These are phyloP conservation scores for Sicus ferrugineus DNA, from an alignment of 2,888 invertebrate species.

Conservation along the genomic window DNA sequence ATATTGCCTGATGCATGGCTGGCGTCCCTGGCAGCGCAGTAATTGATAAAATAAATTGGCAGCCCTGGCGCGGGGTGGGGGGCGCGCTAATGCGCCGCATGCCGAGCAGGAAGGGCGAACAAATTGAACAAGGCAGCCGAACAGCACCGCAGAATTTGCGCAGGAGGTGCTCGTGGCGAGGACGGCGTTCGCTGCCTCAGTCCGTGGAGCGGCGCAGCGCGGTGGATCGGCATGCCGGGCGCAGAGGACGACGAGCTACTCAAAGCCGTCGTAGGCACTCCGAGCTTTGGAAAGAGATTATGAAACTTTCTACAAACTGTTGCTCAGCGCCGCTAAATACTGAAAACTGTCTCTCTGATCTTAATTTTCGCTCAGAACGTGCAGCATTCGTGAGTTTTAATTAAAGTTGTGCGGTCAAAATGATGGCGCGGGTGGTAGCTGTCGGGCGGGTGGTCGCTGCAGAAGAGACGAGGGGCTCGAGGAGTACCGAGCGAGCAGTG, in stretches of 20 bases:
- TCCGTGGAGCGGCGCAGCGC: neutral
- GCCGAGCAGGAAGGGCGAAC: slow-evolving; percentile 28
- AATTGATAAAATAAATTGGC: slow-evolving; percentile 41
- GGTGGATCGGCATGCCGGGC: neutral
- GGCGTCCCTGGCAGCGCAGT: slow-evolving; percentile 19
- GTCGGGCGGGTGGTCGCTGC: too few relatives aligned
- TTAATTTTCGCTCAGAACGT: too few relatives aligned
- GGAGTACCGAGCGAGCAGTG: too few relatives aligned
- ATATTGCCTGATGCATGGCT: slow-evolving; percentile 26
- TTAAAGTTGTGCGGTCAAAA: too few relatives aligned
- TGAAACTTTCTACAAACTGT: too few relatives aligned
- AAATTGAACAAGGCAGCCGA: slow-evolving; percentile 37
- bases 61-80: slow-evolving; percentile 18
- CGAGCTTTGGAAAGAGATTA: neutral
- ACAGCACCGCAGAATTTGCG: slow-evolving; percentile 28
- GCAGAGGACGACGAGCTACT: neutral
- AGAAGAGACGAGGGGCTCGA: too few relatives aligned
- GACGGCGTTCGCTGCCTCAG: neutral
- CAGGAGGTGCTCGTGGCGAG: neutral
- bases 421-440: too few relatives aligned
- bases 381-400: too few relatives aligned
- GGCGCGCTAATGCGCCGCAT: neutral
- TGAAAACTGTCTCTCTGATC: too few relatives aligned
- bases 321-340: too few relatives aligned
- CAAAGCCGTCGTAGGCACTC: neutral